These are phyloP conservation scores for Sinohyriopsis cumingii DNA, from an alignment of 2,888 invertebrate species.

Conservation along the genomic window DNA sequence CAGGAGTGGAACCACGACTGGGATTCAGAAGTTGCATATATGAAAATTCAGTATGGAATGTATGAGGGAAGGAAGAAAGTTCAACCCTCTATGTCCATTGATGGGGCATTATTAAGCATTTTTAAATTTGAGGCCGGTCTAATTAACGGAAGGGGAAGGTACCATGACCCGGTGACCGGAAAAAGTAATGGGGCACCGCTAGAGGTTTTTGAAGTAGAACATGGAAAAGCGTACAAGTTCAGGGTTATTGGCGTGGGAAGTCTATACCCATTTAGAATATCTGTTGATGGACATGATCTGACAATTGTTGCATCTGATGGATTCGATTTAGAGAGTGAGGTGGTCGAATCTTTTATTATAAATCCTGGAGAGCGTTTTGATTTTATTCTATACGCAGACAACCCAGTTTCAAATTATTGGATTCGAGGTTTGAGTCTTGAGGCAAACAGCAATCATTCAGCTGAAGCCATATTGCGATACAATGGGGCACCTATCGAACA, in stretches of 20 bases:
- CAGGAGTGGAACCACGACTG: constrained; percentile 55
- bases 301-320: constrained; percentile 55
- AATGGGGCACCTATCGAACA: constrained; percentile 27
- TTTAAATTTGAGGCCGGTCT: constrained; percentile 44
- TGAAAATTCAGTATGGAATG: constrained; percentile 40
- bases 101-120: constrained; percentile 35
- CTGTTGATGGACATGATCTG: constrained; percentile 49
- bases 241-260: constrained; percentile 49
- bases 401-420: constrained; percentile 52
- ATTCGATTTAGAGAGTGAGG: constrained; percentile 41
- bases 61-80: constrained; percentile 31
- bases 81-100: constrained; percentile 21
- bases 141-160: constrained; percentile 56
- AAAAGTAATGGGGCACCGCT: constrained; percentile 43
- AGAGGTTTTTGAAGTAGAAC: constrained; percentile 35
- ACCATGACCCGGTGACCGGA: constrained; percentile 18
- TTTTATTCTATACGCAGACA: constrained; percentile 48
- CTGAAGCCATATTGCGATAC: constrained; percentile 47
- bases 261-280: constrained; percentile 47
- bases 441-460: constrained; percentile 20
- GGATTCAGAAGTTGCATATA: constrained; percentile 36
- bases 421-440: constrained; percentile 48
- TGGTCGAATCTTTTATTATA: constrained; percentile 45
- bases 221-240: constrained; percentile 42
- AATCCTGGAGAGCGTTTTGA: constrained; percentile 57